Percentiles rank a stretch among this genome's conserved stretches.
phyloP scores from a whole-genome alignment of 2,797 vertebrate genomes.

The Lithobates pipiens region DNA sequence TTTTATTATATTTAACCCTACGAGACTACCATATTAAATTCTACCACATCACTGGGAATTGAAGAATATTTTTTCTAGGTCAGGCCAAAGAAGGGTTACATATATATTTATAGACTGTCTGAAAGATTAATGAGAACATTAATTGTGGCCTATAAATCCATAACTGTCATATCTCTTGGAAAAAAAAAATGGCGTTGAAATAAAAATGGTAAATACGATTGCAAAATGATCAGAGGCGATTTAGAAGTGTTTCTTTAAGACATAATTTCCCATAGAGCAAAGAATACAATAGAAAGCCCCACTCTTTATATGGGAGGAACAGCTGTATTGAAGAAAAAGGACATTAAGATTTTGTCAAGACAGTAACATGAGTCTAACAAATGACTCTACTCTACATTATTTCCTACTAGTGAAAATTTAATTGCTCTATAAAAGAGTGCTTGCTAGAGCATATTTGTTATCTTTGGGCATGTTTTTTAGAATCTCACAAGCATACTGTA shows the following conservation, averaged over 20 bases:
- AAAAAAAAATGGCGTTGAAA: background rate
- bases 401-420: too few relatives aligned
- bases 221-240: too few relatives aligned
- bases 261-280: too few relatives aligned
- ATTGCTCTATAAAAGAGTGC: too few relatives aligned
- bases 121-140: slow-evolving; percentile 30
- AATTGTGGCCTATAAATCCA: slow-evolving; percentile 45
- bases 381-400: too few relatives aligned
- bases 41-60: slow-evolving; percentile 36
- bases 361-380: background rate
- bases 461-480: background rate
- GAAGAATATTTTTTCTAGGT: slow-evolving; percentile 35
- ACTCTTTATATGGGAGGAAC: too few relatives aligned
- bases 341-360: background rate
- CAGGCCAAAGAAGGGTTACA: slow-evolving; percentile 39
- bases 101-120: slow-evolving; percentile 42
- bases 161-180: background rate
- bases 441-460: too few relatives aligned
- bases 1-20: slow-evolving; percentile 7
- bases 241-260: too few relatives aligned
- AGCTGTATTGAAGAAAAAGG: too few relatives aligned
- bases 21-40: slow-evolving; percentile 2
- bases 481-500: too few relatives aligned
- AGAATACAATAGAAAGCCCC: too few relatives aligned
- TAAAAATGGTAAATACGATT: background rate